These are phyloP conservation scores for Phrynocephalus versicolor DNA, from an alignment of 2,113 vertebrate species.

Conservation along the genomic window DNA sequence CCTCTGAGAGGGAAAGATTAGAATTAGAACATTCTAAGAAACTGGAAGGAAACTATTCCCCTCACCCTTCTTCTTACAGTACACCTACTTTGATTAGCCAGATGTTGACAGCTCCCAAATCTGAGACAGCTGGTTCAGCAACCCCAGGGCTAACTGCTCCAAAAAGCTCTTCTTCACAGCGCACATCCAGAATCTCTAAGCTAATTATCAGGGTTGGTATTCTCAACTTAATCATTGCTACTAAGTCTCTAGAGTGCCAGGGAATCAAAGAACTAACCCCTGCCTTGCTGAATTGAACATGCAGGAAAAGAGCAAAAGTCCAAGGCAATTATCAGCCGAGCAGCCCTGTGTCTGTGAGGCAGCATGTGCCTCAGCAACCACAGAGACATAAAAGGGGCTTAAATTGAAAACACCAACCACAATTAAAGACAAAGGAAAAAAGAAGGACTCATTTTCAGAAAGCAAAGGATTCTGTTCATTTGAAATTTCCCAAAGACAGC, in stretches of 20 bases:
- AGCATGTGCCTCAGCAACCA: constrained; percentile 33
- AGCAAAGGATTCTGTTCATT: constrained; percentile 52
- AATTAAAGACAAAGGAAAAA: constrained; percentile 32
- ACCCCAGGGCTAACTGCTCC: constrained; percentile 68
- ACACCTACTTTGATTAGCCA: constrained; percentile 64
- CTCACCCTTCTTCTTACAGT: constrained; percentile 14
- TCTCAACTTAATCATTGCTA: constrained; percentile 81
- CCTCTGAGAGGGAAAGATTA: constrained; percentile 47
- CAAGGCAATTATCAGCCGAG: constrained; percentile 49
- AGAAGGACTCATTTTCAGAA: neutral
- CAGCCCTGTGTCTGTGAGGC: constrained; percentile 13
- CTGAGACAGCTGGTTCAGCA: constrained; percentile 72
- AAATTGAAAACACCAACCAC: constrained; percentile 40
- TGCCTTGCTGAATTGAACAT: constrained; percentile 63
- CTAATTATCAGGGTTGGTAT: constrained; percentile 81
- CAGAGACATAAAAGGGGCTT: constrained; percentile 39
- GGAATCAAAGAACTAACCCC: constrained; percentile 75
- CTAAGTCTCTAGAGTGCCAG: constrained; percentile 69
- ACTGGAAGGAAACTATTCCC: constrained; percentile 33
- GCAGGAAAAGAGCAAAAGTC: constrained; percentile 53
- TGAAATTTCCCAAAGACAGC: constrained; percentile 39
- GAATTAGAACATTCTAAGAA: constrained; percentile 36
- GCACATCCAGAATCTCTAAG: constrained; percentile 77
- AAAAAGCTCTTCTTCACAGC: constrained; percentile 64
- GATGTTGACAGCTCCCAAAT: constrained; percentile 69